These are phyloP conservation scores for Dendrocincla tyrannina DNA, from an alignment of 2,797 vertebrate species.

Conservation along the genomic window DNA sequence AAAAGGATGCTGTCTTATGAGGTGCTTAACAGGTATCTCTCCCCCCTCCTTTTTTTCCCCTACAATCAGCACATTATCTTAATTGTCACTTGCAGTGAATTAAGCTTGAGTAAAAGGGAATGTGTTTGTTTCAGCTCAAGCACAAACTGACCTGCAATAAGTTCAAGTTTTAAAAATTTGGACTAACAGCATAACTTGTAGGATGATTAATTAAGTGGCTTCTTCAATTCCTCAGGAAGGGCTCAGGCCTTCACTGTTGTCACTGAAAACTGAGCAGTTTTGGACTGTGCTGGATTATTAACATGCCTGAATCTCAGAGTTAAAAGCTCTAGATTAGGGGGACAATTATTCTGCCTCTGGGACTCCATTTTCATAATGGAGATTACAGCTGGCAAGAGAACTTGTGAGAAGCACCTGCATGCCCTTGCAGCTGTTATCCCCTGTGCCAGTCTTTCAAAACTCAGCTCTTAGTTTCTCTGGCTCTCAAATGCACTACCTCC, in stretches of 20 bases:
- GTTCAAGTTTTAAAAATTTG: not conserved
- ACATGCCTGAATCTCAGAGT: not conserved
- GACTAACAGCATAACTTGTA: not conserved
- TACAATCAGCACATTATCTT: not conserved
- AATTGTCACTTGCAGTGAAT: not conserved
- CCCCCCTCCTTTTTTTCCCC: not conserved
- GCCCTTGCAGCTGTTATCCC: not conserved
- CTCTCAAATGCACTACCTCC: not conserved
- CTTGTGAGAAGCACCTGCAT: not conserved
- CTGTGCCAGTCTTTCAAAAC: not conserved
- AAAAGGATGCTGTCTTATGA: not conserved
- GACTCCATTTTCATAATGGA: not conserved
- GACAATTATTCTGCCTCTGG: not conserved
- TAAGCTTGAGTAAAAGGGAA: not conserved
- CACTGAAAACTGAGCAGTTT: not conserved
- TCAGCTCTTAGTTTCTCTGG: not conserved
- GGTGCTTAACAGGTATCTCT: not conserved
- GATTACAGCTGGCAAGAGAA: not conserved
- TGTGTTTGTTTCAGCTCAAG: not conserved
- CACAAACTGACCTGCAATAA: not conserved
- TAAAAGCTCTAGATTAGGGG: not conserved
- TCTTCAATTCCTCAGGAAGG: not conserved
- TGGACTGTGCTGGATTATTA: not conserved
- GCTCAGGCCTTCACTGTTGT: not conserved
- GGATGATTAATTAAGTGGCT: not conserved